phyloP scores from a whole-genome alignment of 2,888 invertebrate genomes.

The Synergus umbraculus region DNA sequence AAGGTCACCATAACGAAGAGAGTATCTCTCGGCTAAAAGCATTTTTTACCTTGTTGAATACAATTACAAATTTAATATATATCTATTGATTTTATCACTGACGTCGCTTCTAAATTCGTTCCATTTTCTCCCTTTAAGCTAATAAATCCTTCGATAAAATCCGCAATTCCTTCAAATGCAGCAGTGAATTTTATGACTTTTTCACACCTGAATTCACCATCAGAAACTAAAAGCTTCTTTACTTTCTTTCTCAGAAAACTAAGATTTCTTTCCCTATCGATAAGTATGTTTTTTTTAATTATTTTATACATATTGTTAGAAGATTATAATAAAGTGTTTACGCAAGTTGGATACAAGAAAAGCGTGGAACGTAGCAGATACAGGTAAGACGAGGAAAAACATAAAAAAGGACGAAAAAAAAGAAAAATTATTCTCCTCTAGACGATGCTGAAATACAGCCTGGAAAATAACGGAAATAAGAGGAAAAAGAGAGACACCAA shows the following conservation, averaged over 20 bases:
- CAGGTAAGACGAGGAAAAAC: slow-evolving; percentile 11
- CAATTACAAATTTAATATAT: not conserved
- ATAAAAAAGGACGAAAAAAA: slow-evolving; percentile 35
- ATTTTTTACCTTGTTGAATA: not conserved
- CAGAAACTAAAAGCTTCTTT: not conserved
- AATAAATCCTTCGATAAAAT: slow-evolving; percentile 1
- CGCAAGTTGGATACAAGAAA: not conserved
- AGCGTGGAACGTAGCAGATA: not conserved
- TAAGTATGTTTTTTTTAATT: no score
- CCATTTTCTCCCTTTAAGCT: not conserved
- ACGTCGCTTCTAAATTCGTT: not conserved
- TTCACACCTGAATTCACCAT: not conserved
- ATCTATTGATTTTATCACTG: not conserved
- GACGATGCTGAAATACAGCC: slow-evolving; percentile 55
- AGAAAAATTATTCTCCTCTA: slow-evolving; percentile 42
- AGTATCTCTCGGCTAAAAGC: not conserved
- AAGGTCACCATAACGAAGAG: not conserved
- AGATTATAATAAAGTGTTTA: no score
- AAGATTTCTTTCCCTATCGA: no score
- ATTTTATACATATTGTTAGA: no score
- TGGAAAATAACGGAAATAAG: slow-evolving; percentile 42
- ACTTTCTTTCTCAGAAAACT: not conserved
- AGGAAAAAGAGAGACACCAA: slow-evolving; percentile 41
- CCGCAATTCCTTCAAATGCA: not conserved
- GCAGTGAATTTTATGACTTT: not conserved